Base-by-base conservation (phyloP, 2,797 vertebrate species). In the Crenichthys baileyi region DNA sequence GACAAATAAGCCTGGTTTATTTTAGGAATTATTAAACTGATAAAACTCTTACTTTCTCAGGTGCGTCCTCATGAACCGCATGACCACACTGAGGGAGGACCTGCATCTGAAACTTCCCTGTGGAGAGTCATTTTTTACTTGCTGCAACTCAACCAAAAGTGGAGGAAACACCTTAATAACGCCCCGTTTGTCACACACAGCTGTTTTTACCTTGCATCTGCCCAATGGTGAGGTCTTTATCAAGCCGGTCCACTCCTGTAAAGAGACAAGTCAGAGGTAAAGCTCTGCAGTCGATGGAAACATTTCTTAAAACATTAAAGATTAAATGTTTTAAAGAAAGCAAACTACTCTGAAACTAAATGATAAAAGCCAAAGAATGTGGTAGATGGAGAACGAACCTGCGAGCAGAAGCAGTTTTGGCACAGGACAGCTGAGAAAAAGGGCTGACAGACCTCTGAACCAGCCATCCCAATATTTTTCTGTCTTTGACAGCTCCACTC, bases 41-140 rank as follows among this genome's bases (percentile, higher is more conserved):
- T 36, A 48, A 55, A 55, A 73, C 5, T 67, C 94, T 94, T 91
- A 99, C 98, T 96, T 99, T 99, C 89, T 99, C 98, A 1, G 98
- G 98, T 36, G 96, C 98, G 15, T 99, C 98, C 93, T 99, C 98
- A 0, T 99, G 98, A 80, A 99, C 98, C 22, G 98, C 97, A 0
- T 99, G 98, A 83, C 98, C 98, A 77, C 98, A 99, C 93, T 99
- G 98, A 0, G 98, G 97, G 51, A 99, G 96, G 63, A 99, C 98
- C 91, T 99, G 98, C 98, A 99, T 99, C 95, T 99, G 98, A 90
- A 99, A 99, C 94, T 98, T 99, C 75, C 98, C 98, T 99, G 94
- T 55, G 71, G 56, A 79, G 55, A 86, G 83, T 76, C 53, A 75
- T 20, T 13, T 50, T 13, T 55, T 31, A 48, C 4, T 51, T 0